Base-by-base conservation (phyloP, 1,140 invertebrate species). In the Leptinotarsa defecta region DNA sequence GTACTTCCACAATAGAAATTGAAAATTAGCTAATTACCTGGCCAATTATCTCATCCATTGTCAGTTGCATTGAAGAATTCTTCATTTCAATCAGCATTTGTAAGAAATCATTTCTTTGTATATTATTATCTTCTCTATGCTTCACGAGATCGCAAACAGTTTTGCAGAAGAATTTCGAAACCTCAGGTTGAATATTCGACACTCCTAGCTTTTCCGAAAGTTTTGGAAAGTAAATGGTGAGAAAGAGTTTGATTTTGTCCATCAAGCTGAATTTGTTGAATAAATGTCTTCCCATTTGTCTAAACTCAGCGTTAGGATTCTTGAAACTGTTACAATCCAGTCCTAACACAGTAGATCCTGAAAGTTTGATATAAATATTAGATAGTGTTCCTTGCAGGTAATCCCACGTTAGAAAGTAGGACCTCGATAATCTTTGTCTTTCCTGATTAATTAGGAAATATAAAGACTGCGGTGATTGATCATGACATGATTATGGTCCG, bases 331-430 rank as follows among this genome's bases (percentile, higher is more conserved):
- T 87, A 77, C 86, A 86, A 68, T 90, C 83, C 6, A 91, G 81
- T 4, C 90, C 91, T 82, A 91, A 91, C 4, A 87, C 89, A 69
- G 87, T 88, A 0, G 86, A 87, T 1, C 87, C 89, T 65, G 19
- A 22, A 27, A 65, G 27, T 27, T 27, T 27, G 27, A 27, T 27
- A 27, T 27, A 6, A 27, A 27, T 27, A 27, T 27, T 27, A 27
- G 27, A 27, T 27, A 27, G 27, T 27, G 5, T 27, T 27, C 27
- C 27, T 6, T 27, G 27, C 27, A 27, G 5, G 27, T 27, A 6
- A 27, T 27, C 27, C 1, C 5, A 27, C 27, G 27, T 27, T 6
- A 27, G 27, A 27, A 27, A 5, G 27, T 27, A 27, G 24, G 24
- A 24, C 24, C 24, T 24, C 24, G 24, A 27, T 27, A 27, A 27